Base-by-base conservation (phyloP, 1,140 invertebrate species). In the Periplaneta americana region DNA sequence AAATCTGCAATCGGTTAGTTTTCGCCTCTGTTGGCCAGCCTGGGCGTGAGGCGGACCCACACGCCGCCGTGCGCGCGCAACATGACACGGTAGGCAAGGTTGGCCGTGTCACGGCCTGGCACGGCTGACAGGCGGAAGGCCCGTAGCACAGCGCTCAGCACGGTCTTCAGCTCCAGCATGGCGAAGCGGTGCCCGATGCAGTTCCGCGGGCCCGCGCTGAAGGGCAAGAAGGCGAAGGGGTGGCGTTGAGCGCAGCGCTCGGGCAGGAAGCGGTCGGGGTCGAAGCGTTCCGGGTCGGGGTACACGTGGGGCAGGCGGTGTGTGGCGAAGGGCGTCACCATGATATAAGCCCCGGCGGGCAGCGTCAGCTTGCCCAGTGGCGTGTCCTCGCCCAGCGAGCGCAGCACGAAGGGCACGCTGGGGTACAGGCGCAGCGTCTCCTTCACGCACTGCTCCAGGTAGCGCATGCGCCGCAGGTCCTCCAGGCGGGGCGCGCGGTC, bases 161-260 rank as follows among this genome's bases (percentile, higher is more conserved):
- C 87, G 1, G 92, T 91, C 85, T 95, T 95, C 84, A 93, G 91
- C 86, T 96, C 94, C 84, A 94, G 85, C 80, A 92, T 87, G 2
- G 95, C 94, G 86, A 95, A 96, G 80, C 92, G 93, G 85, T 93
- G 90, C 79, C 93, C 93, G 75, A 94, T 93, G 82, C 93, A 94
- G 84, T 93, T 93, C 79, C 93, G 88, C 2, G 90, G 90, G 1
- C 94, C 94, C 2, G 92, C 92, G 79, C 93, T 94, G 84, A 95
- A 95, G 0, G 94, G 93, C 13, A 95, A 86, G 80, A 91, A 95
- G 4, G 91, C 91, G 82, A 90, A 93, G 0, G 92, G 91, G 86
- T 93, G 88, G 74, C 92, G 88, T 81, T 90, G 86, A 80, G 88
- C 86, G 0, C 88, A 85, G 57, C 91, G 90, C 81, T 92, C 90